Evolutionary conservation across 1,140 invertebrate genomes (phyloP), one percentile per base, ranked within the genome.

Genomic region (Rhyzopertha dominica): DNA sequence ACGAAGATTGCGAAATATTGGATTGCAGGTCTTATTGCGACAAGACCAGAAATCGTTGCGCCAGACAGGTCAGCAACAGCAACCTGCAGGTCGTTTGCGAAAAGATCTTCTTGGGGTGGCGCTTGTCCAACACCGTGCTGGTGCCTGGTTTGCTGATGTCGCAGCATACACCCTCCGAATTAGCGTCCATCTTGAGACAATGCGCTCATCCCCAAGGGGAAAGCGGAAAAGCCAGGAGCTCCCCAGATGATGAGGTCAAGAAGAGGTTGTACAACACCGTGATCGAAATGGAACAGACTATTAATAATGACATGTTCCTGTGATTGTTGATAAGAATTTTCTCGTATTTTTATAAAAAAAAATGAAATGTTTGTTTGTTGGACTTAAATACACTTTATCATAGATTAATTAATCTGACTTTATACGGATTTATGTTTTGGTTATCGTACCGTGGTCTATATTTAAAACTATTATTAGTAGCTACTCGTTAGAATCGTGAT

Each of bases 81-180:
- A 85, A 84, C 63, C 56, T 83, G 47, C 69, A 80, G 65, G 69
- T 78, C 12, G 66, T 80, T 13, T 81, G 79, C 50, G 76, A 80
- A 48, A 79, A 78, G 52, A 74, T 81, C 34, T 79, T 80, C 54
- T 62, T 80, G 18, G 78, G 77, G 0, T 78, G 77, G 77, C 71
- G 73, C 12, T 62, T 77, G 31, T 75, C 75, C 2, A 76, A 75
- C 20, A 72, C 70, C 14, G 64, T 79, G n/a, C 70, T 79, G 45
- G 68, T 78, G 51, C 77, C 78, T 19, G 78, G 78, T 7, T 53
- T 80, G 26, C 56, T 80, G 3, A 73, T 79, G 65, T 76, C 77
- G 0, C 65, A 71, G 25, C 70, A 75, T 38, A 76, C 76, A 3
- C 74, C 77, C 5, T 67, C 70, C 8, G 69, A 69, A 12, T 52